Conservation (phyloP, 1,140 invertebrate species). For the Tetramorium alpestre region DNA sequence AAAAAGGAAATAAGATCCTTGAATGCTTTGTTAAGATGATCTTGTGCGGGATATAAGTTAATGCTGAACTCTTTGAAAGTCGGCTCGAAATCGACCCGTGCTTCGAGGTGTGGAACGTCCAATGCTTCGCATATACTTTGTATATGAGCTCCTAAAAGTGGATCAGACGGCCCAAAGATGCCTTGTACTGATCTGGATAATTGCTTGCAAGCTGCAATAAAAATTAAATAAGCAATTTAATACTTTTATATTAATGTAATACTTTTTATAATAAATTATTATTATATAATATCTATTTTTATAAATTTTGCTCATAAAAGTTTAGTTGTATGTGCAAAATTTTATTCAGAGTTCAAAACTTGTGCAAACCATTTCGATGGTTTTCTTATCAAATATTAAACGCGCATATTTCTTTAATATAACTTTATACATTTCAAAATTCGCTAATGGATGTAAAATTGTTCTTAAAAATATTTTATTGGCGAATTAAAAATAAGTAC, state of each 20-base stretch:
- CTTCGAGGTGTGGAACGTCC: constrained; percentile 95
- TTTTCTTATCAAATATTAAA: neutral
- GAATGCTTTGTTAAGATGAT: constrained; percentile 93
- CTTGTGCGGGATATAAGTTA: constrained; percentile 95
- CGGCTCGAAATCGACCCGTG: constrained; percentile 90
- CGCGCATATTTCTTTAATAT: neutral
- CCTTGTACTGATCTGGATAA: constrained; percentile 94
- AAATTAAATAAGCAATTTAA: constrained; percentile 9
- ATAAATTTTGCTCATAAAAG: neutral
- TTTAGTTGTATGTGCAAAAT: neutral
- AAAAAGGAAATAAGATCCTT: constrained; percentile 94
- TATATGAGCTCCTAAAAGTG: constrained; percentile 93
- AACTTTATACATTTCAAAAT: neutral
- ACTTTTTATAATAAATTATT: neutral
- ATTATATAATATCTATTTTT: neutral
- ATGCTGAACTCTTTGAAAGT: constrained; percentile 93
- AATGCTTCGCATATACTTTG: constrained; percentile 95
- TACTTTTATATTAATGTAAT: neutral
- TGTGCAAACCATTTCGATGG: neutral
- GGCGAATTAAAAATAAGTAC: neutral
- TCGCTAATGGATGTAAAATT: neutral
- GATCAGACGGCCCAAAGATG: constrained; percentile 95
- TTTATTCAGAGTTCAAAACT: neutral
- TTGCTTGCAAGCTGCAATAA: constrained; percentile 93
- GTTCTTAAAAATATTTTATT: neutral